Percentiles rank a stretch among this genome's conserved stretches.
phyloP scores from a whole-genome alignment of 2,888 invertebrate species.

The Lepidonotus clava region DNA sequence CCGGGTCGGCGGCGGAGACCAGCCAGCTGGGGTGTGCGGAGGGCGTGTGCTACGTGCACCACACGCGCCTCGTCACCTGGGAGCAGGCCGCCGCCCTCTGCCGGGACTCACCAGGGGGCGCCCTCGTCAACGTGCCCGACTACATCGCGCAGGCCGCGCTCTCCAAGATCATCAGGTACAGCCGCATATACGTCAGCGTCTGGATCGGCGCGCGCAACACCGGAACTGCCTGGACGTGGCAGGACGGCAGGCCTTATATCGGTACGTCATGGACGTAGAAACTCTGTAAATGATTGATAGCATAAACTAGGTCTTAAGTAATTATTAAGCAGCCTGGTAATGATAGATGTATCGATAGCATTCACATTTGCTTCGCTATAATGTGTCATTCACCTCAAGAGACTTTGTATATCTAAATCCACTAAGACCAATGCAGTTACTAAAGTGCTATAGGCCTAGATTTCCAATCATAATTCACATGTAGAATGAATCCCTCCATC shows the following conservation, averaged over 20 bases:
- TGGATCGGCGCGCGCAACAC: conserved; percentile 42
- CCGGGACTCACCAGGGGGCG: neutral
- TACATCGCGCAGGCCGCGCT: neutral
- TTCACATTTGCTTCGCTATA: too few species aligned
- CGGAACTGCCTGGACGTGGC: conserved; percentile 20
- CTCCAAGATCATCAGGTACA: neutral
- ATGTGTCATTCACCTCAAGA: too few species aligned
- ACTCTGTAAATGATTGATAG: too few species aligned
- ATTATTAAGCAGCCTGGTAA: too few species aligned
- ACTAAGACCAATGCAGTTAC: too few species aligned
- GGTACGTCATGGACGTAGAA: neutral
- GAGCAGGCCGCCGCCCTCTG: conserved; percentile 26
- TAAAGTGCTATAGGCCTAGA: too few species aligned
- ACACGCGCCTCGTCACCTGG: conserved; percentile 19
- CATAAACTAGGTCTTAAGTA: too few species aligned
- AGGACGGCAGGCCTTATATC: conserved; percentile 6
- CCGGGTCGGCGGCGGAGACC: neutral
- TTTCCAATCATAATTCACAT: too few species aligned
- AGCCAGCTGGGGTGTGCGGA: neutral
- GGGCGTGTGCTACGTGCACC: conserved; percentile 8
- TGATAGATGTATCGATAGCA: too few species aligned
- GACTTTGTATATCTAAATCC: too few species aligned
- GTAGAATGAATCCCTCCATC: too few species aligned
- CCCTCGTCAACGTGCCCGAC: conserved; percentile 7
- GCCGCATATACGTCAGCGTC: conserved; percentile 6